A percentile compares a stretch with the other conserved stretches of the same genome.
Conservation (phyloP, 2,113 vertebrate genomes). For the Peucedramus taeniatus region DNA sequence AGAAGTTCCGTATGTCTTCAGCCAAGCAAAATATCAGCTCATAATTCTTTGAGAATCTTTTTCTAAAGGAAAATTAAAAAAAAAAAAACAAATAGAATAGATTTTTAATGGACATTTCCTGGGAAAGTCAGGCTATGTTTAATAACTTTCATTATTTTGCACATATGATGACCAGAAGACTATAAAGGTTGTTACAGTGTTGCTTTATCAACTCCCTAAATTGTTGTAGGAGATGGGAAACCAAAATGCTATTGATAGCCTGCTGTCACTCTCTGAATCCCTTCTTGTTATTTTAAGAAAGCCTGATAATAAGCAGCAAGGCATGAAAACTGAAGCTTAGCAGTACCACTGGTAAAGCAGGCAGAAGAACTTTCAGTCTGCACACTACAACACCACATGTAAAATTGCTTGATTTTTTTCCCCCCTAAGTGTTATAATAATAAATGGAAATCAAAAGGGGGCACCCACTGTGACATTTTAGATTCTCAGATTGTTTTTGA, state of each 20-base stretch:
- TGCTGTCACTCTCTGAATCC: not conserved
- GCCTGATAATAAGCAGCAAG: not conserved
- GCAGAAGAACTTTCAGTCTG: not conserved
- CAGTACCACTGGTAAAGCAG: not conserved
- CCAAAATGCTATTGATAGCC: not conserved
- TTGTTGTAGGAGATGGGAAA: not conserved
- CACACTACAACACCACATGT: not conserved
- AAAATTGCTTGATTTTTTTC: not conserved
- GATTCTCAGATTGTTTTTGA: not conserved
- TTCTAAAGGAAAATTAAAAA: not conserved
- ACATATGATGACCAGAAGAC: not conserved
- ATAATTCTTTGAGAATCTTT: not conserved
- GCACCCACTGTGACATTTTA: not conserved
- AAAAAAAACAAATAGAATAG: not conserved
- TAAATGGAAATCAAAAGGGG: not conserved
- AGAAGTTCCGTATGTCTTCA: not conserved
- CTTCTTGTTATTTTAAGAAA: not conserved
- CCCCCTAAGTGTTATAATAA: not conserved
- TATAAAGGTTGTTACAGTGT: not conserved
- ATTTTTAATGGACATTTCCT: not conserved
- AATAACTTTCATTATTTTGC: not conserved
- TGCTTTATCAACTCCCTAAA: not conserved
- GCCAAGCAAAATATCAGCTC: not conserved
- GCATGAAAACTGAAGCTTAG: not conserved
- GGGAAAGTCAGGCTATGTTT: not conserved